These are phyloP conservation scores for Catostomus latipinnis DNA, from an alignment of 2,797 vertebrate genomes.

Conservation along the genomic window DNA sequence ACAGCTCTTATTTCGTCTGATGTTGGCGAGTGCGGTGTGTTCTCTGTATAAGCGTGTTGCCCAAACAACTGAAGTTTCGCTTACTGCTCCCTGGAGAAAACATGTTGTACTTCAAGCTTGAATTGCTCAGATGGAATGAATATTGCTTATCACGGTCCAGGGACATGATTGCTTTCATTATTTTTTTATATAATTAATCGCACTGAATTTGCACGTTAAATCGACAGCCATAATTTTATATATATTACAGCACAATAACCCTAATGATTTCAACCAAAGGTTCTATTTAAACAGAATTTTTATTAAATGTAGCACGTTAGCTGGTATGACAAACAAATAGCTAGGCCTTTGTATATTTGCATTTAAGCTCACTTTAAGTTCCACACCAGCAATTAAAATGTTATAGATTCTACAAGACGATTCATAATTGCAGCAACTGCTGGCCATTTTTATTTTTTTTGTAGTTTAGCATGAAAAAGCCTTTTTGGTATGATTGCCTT, in stretches of 20 bases:
- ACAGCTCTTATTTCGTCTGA: no score
- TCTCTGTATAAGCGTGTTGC: no score
- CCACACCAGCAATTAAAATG: no score
- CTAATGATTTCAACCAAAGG: slow-evolving; percentile 1
- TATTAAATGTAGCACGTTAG: background rate
- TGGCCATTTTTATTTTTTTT: background rate
- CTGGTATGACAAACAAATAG: background rate
- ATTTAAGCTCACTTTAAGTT: background rate
- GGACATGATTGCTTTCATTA: no score
- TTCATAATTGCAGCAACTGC: background rate
- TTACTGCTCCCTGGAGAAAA: no score
- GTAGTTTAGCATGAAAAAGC: background rate
- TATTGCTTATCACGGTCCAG: no score
- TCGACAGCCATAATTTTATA: background rate
- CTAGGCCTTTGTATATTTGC: background rate
- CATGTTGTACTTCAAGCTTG: no score
- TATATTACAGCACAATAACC: background rate
- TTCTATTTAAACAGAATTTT: background rate
- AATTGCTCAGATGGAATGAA: no score
- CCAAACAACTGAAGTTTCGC: no score
- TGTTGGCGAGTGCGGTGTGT: no score
- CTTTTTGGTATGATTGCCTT: background rate
- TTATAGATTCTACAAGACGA: background rate
- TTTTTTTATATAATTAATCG: no score
- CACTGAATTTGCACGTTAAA: no score